These are phyloP conservation scores for Fundulus diaphanus DNA, from an alignment of 2,797 vertebrate species.

Conservation along the genomic window DNA sequence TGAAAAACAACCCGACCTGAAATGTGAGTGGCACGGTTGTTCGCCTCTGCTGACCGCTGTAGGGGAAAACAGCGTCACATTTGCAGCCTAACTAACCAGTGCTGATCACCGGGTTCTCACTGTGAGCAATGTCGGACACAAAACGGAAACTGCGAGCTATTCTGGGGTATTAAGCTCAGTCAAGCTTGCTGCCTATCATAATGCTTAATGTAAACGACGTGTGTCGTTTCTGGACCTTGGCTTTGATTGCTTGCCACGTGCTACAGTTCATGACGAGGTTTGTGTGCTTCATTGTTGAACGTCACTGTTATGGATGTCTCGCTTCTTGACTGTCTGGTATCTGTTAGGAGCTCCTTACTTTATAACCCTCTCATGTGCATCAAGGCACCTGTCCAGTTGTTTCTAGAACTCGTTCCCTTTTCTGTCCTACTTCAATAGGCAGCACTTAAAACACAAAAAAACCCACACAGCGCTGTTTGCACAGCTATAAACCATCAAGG, in stretches of 20 bases:
- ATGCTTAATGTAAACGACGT: not conserved
- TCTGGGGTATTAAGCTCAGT: too few relatives aligned
- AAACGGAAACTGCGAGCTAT: too few relatives aligned
- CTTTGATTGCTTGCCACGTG: not conserved
- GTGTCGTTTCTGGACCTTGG: not conserved
- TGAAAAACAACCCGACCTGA: too few relatives aligned
- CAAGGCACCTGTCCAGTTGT: not conserved
- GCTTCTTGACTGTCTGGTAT: conserved; percentile 31
- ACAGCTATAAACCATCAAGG: not conserved
- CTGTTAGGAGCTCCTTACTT: conserved; percentile 35
- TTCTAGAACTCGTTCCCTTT: not conserved
- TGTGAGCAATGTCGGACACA: too few relatives aligned
- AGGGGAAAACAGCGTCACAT: too few relatives aligned
- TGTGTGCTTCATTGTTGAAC: not conserved
- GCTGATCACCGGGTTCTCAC: too few relatives aligned
- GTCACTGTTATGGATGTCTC: not conserved
- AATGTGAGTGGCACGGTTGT: too few relatives aligned
- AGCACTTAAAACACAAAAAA: not conserved
- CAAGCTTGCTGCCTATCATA: too few relatives aligned
- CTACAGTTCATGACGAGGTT: not conserved
- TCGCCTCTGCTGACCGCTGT: too few relatives aligned
- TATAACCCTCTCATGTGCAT: conserved; percentile 29
- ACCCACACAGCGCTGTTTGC: not conserved
- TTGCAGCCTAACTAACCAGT: too few relatives aligned
- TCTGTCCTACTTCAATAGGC: too few relatives aligned